Base-by-base conservation (phyloP, 2,888 invertebrate genomes). In the Callyntrura sp. region DNA sequence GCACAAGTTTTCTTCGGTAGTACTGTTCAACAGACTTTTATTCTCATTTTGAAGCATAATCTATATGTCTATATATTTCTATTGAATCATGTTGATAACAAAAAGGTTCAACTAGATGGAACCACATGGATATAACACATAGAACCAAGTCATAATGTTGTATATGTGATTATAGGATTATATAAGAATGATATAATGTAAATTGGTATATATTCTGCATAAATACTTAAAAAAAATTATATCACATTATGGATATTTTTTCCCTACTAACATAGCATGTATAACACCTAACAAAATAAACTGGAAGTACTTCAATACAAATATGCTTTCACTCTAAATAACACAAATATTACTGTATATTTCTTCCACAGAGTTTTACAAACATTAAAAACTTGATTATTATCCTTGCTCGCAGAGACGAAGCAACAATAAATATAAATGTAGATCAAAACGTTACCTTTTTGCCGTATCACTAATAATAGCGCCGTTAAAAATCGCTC, bases 11-110 rank as follows among this genome's bases (percentile, higher is more conserved):
- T n/a, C 55, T 55, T 1, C 17, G 3, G 23, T 76, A 68, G 48
- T 83, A 88, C 88, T 88, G 88, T 60, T 83, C 76, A 83, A 88
- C 88, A 88, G 88, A 88, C 88, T 88, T 87, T 60, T 88, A 88
- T 83, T 88, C 88, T 88, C 88, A 73, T 70, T 79, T 79, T 79
- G 12, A 65, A 25, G 6, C 28, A 28, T 65, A 28, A 25, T 28
- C 1, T 3, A 3, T 9, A 1, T 12, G 1, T 12, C 12, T 65
- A 12, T 14, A 65, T 28, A 28, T 25, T 12, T 11, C 8, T 28
- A 4, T 28, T 25, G 2, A 25, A 65, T 11, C n/a, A n/a, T n/a
- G n/a, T n/a, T n/a, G n/a, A n/a, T n/a, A n/a, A n/a, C n/a, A n/a
- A n/a, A n/a, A n/a, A n/a, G n/a, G n/a, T n/a, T n/a, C n/a, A n/a